A percentile compares a stretch with the other conserved stretches of the same genome.
phyloP scores from a whole-genome alignment of 37 sponge, comb jelly and placozoan species.

The Halisarca cf. caerulea region DNA sequence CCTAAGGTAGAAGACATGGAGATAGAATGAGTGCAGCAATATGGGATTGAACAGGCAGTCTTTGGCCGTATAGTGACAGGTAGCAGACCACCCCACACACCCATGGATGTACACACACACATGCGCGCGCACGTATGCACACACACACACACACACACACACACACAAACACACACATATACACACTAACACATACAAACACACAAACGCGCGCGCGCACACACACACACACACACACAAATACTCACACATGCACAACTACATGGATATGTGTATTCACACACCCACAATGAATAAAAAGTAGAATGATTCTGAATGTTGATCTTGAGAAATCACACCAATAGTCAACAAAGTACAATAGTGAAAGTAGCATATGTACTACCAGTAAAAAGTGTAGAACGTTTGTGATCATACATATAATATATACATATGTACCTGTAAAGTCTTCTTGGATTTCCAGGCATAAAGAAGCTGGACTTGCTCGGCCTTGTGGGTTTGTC shows the following conservation, averaged over 20 bases:
- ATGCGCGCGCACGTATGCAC: not conserved
- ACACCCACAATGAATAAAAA: no score
- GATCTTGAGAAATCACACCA: no score
- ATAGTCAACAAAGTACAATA: no score
- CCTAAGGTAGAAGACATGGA: constrained; percentile 4
- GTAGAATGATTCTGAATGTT: no score
- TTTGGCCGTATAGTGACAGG: not conserved
- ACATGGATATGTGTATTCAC: no score
- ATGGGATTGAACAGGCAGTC: not conserved
- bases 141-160: no score
- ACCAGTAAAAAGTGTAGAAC: no score
- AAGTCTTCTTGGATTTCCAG: constrained; percentile 91
- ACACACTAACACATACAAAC: no score
- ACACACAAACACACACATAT: no score
- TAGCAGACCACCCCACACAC: not conserved
- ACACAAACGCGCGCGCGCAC: not conserved
- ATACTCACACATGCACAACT: no score
- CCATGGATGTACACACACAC: not conserved
- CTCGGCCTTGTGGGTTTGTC: constrained; percentile 84
- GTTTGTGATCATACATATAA: constrained; percentile 30
- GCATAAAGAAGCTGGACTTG: constrained; percentile 90
- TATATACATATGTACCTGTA: constrained; percentile 42
- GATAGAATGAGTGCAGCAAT: not conserved
- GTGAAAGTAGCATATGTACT: no score
- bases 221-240: no score